Conservation (phyloP, 2,888 invertebrate genomes). For the Xestobium rufovillosum region DNA sequence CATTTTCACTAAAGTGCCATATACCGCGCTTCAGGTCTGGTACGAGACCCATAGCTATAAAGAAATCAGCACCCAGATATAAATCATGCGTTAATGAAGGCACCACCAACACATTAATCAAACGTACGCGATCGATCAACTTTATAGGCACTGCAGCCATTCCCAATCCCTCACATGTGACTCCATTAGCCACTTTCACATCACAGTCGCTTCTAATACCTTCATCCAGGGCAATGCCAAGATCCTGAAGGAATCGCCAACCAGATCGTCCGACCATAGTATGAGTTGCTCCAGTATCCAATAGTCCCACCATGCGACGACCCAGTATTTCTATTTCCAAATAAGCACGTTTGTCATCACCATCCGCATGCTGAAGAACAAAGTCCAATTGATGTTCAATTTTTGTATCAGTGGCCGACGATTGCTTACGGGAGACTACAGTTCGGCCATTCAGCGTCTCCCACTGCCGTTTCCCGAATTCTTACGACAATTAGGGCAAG, state of each 20-base stretch:
- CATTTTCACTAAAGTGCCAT: not conserved
- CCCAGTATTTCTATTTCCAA: not conserved
- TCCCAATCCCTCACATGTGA: not conserved
- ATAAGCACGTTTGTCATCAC: not conserved
- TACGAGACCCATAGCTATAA: not conserved
- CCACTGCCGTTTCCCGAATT: too few relatives aligned
- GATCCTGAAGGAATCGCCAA: not conserved
- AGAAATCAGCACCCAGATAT: constrained; percentile 8
- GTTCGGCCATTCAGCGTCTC: too few relatives aligned
- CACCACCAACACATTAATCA: constrained; percentile 7
- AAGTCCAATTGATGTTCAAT: too few relatives aligned
- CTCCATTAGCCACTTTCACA: constrained; percentile 5
- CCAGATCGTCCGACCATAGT: not conserved
- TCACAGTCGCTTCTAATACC: not conserved
- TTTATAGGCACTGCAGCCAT: not conserved
- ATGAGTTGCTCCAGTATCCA: not conserved
- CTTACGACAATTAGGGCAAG: too few relatives aligned
- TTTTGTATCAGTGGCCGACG: too few relatives aligned
- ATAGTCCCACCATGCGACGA: not conserved
- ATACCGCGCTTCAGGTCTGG: not conserved
- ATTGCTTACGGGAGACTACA: too few relatives aligned
- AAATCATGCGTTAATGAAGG: constrained; percentile 3
- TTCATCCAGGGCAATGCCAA: not conserved
- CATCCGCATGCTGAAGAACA: too few relatives aligned
- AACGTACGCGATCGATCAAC: not conserved